Evolutionary conservation across 1,140 invertebrate genomes (phyloP).

Genomic region (Sinella curviseta): DNA sequence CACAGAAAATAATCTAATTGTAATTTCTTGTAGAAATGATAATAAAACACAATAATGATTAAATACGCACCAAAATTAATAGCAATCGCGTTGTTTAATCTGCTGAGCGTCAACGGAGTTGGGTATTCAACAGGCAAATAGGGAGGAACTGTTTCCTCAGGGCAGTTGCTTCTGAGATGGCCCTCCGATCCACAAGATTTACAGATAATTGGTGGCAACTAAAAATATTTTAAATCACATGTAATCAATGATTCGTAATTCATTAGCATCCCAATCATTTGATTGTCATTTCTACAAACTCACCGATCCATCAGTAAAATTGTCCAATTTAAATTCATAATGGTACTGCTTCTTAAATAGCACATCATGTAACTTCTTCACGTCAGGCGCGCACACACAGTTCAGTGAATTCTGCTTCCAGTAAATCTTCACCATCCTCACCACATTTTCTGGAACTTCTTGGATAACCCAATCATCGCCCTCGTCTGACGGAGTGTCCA

Average conservation of each 20-base stretch:
- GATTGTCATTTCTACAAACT: too few species aligned
- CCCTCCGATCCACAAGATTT: constrained; percentile 60
- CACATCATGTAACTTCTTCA: not conserved
- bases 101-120: constrained; percentile 51
- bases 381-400: not conserved
- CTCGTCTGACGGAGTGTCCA: not conserved
- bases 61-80: constrained; percentile 33
- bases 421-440: not conserved
- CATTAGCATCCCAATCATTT: constrained; percentile 35
- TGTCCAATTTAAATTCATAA: constrained; percentile 40
- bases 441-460: not conserved
- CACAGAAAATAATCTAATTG: too few species aligned
- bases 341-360: not conserved
- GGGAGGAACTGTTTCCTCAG: constrained; percentile 59
- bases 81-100: constrained; percentile 48
- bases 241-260: constrained; percentile 29
- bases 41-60: constrained; percentile 30
- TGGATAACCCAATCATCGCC: not conserved
- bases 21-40: too few species aligned
- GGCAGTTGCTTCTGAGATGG: constrained; percentile 60
- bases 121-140: constrained; percentile 51
- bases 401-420: not conserved
- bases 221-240: constrained; percentile 20
- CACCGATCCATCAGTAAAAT: constrained; percentile 39
- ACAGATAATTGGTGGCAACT: constrained; percentile 59